Evolutionary conservation across 1,140 invertebrate species (phyloP).

Genomic region (Tetramorium simillimum): DNA sequence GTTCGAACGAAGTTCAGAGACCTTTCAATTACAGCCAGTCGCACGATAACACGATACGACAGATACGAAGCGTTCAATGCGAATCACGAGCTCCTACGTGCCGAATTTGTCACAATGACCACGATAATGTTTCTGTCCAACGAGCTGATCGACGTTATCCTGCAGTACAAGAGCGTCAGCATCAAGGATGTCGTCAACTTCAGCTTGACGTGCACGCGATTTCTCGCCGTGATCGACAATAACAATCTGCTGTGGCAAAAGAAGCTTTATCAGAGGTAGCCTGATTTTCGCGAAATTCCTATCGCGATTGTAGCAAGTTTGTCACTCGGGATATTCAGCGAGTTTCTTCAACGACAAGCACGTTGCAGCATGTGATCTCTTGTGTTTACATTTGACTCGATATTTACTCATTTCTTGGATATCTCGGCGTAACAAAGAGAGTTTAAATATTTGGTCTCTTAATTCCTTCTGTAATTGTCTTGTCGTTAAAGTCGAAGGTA

Average conservation of each 20-base stretch:
- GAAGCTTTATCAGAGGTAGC: constrained; percentile 82
- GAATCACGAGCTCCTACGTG: background rate
- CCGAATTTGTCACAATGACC: background rate
- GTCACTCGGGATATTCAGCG: background rate
- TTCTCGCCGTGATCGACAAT: constrained; percentile 69
- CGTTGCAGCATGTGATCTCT: background rate
- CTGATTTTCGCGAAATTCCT: background rate
- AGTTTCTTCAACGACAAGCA: background rate
- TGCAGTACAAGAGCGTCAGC: constrained; percentile 74
- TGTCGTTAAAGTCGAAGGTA: too few species aligned
- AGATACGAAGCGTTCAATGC: background rate
- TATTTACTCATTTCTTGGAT: too few species aligned
- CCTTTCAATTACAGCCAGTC: too few species aligned
- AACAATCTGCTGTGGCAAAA: constrained; percentile 81
- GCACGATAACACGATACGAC: too few species aligned
- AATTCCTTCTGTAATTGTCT: too few species aligned
- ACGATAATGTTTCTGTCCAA: constrained; percentile 75
- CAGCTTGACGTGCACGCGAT: constrained; percentile 75
- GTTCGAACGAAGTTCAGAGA: too few species aligned
- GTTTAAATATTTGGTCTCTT: too few species aligned
- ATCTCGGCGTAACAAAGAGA: too few species aligned
- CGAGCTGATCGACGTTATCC: constrained; percentile 80
- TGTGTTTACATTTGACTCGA: background rate
- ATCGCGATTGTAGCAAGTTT: background rate
- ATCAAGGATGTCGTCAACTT: constrained; percentile 79